Conservation (phyloP, 1,140 invertebrate species). For the Caenorhabditis remanei region DNA sequence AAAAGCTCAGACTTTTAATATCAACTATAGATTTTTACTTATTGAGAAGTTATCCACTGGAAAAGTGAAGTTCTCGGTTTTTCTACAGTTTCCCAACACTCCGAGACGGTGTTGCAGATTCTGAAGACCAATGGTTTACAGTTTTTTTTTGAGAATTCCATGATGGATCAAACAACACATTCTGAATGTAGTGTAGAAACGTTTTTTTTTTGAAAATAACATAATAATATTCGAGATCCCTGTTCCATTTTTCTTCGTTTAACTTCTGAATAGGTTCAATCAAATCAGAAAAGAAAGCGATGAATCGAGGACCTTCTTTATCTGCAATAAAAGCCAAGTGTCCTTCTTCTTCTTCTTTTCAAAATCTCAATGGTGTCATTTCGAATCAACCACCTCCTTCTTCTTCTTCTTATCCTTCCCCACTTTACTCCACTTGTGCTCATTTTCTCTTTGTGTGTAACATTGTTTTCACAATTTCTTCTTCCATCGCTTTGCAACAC, state of each 20-base stretch:
- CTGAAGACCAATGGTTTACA: too few relatives aligned
- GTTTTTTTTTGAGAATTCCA: too few relatives aligned
- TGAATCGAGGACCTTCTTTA: neutral
- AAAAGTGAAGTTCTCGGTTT: too few relatives aligned
- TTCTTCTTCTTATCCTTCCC: neutral
- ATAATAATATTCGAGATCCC: neutral
- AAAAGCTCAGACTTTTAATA: too few relatives aligned
- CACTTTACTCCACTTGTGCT: neutral
- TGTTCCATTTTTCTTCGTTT: neutral
- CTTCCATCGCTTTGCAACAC: neutral
- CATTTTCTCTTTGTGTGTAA: conserved; percentile 1
- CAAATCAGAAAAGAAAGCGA: neutral
- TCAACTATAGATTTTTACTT: too few relatives aligned
- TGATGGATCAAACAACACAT: too few relatives aligned
- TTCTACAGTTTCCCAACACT: too few relatives aligned
- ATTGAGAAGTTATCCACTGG: too few relatives aligned
- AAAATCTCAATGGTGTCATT: conserved; percentile 42
- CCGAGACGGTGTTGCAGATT: too few relatives aligned
- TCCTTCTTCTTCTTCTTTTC: neutral
- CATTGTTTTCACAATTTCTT: neutral
- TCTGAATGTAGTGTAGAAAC: neutral
- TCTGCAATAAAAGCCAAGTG: conserved; percentile 41
- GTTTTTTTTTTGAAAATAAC: neutral
- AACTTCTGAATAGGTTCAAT: conserved; percentile 20
- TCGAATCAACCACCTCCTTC: neutral